Evolutionary conservation across 2,797 vertebrate genomes (phyloP), one percentile per base, ranked within the genome.

Genomic region (Gobio occitaniae): DNA sequence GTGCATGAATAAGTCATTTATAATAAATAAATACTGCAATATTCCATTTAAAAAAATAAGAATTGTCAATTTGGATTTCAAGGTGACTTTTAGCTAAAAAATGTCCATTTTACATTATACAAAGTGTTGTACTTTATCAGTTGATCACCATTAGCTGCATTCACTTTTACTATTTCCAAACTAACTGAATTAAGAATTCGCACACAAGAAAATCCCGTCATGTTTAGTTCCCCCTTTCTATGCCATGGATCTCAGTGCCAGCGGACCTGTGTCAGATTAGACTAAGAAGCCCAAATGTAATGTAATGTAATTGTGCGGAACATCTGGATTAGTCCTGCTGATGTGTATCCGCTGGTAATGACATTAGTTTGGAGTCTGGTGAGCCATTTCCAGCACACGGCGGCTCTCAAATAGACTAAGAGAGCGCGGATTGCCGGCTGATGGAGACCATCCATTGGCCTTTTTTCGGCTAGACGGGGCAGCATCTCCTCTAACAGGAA

Each of bases 281-380:
- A 88, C 85, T 91, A 88, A 91, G 78, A 92, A 90, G 90, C 86
- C 90, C 87, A 88, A 93, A 93, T 93, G 89, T 92, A 90, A 93
- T 93, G 86, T 89, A 93, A 93, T 93, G 87, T 92, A 91, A 94
- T 95, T 93, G 92, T 86, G 87, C 78, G 59, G 82, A 94, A 91
- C 91, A 92, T 90, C 90, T 93, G 92, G 93, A 93, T 93, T 92
- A 91, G 90, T 89, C 80, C 85, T 88, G 75, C 80, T 89, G 41
- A 87, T 90, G 90, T 87, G 85, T 91, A 93, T 95, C 90, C 88
- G 87, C 89, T 91, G 78, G 76, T 95, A 95, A 95, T 94, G 90
- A 90, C 89, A 93, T 95, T 94, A 95, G 87, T 90, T 88, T 47
- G 86, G 89, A 92, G 93, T 92, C 94, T 95, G 92, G 92, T 91